Base-by-base conservation (phyloP, 2,797 vertebrate genomes). In the Periophthalmus magnuspinnatus region DNA sequence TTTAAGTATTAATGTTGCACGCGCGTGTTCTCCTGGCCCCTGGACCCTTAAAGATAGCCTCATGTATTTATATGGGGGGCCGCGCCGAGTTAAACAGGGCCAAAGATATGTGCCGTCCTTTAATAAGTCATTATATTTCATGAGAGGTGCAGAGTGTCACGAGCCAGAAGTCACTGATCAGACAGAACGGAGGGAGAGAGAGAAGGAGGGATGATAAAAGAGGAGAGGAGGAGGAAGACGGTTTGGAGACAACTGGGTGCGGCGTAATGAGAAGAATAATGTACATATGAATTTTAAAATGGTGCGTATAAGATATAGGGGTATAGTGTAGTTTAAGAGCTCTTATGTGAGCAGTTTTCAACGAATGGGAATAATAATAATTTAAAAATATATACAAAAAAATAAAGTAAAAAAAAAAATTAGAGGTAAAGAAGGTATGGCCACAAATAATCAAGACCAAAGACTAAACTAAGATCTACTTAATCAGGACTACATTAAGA, bases 71-170 rank as follows among this genome's bases (percentile, higher is more conserved):
- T 88, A 77, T 84, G 84, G 78, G 65, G 68, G 76, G 84, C 78
- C 69, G 47, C 72, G 58, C 6, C 0, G 78, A 89, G 89, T 89
- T 91, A 93, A 92, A 93, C 88, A 87, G 90, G 91, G 85, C 90
- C 86, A 75, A 68, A 70, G 89, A 90, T 84, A 91, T 91, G 86
- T 88, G 85, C 86, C 89, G 91, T 21, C 90, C 91, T 88, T 88
- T 94, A 94, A 93, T 93, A 92, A 88, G 86, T 86, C 32, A 79
- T 90, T 86, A 92, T 94, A 93, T 93, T 94, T 94, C 90, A 93
- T 93, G 86, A 88, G 89, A 81, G 80, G 89, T 86, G 86, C 77
- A 74, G 77, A 21, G 77, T 86, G 88, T 88, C 81, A 81, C 75
- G 70, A 76, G 81, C 69, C 69, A 87, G 89, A 88, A 91, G 88